Evolutionary conservation across 2,113 vertebrate species (phyloP), one percentile per base, ranked within the genome.

Genomic region (Strix uralensis): DNA sequence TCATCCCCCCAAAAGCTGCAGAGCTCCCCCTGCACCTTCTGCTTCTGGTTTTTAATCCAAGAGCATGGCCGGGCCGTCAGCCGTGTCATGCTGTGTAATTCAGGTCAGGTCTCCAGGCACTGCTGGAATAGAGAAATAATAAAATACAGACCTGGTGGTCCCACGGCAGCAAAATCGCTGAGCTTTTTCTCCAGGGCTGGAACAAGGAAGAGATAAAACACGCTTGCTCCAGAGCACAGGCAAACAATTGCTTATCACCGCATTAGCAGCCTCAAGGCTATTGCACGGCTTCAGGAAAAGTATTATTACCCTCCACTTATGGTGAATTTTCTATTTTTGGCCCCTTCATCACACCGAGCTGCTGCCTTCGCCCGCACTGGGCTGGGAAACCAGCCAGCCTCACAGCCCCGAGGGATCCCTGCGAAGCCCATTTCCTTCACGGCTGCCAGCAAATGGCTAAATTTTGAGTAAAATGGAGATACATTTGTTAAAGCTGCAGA

Each of bases 121-220:
- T 67, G 83, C 59, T 3, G 9, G n/a, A 54, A 78, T 18, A 83
- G 47, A 66, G 59, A 62, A 87, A 87, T 15, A 78, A 91, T 66
- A n/a, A 66, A 66, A 66, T 46, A 95, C 95, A 95, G 55, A 92
- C 89, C 92, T 94, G 78, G 62, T 46, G 70, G 57, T 62, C 77
- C 66, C 84, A 36, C 32, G 1, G 65, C 58, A 61, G 81, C 4
- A 7, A 49, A 94, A 66, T 40, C 27, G 0, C 67, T 5, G 54
- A 21, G n/a, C 1, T 57, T 91, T 78, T 22, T 27, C 81, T 51
- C 78, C 81, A 4, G 75, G 62, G 82, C 75, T 95, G 96, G 91
- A 78, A 94, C 40, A 52, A 96, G 93, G 93, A 89, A 89, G 95
- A 95, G 95, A 84, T 94, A 91, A 96, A 87, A 15, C 73, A 63